Conservation (phyloP, 1,140 invertebrate genomes). For the Caenorhabditis latens region DNA sequence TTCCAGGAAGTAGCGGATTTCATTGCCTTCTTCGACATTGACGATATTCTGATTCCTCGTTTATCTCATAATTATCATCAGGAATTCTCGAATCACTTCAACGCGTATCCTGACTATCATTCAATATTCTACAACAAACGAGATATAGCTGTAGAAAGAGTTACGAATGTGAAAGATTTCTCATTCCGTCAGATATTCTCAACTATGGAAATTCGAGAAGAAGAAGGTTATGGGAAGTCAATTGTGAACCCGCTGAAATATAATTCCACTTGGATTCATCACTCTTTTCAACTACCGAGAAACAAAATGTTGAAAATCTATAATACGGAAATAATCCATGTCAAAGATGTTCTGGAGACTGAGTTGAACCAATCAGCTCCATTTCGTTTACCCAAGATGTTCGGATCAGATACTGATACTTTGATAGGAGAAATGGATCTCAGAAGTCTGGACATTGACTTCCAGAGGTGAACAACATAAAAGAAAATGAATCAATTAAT, state of each 20-base stretch:
- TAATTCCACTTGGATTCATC: slow-evolving; percentile 41
- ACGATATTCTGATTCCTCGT: slow-evolving; percentile 57
- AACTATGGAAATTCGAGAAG: slow-evolving; percentile 8
- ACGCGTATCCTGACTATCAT: background rate
- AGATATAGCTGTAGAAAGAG: slow-evolving; percentile 5
- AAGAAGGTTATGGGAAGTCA: slow-evolving; percentile 15
- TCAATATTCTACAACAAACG: slow-evolving; percentile 22
- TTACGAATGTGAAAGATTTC: background rate
- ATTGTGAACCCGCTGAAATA: slow-evolving; percentile 37
- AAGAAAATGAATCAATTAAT: background rate
- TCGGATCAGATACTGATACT: background rate
- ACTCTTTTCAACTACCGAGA: slow-evolving; percentile 14
- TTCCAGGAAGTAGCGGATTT: slow-evolving; percentile 53
- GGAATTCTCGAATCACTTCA: slow-evolving; percentile 47
- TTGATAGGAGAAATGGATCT: slow-evolving; percentile 7
- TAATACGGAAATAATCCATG: slow-evolving; percentile 24
- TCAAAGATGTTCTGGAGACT: background rate
- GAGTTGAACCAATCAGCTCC: background rate
- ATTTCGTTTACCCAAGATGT: background rate
- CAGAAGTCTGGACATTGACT: background rate
- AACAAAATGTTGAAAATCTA: background rate
- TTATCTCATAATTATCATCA: slow-evolving; percentile 40
- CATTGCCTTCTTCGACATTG: slow-evolving; percentile 54
- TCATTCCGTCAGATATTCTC: slow-evolving; percentile 16
- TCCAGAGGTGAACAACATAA: background rate